Conservation (phyloP, 2,113 vertebrate species). For the Abramis brama region DNA sequence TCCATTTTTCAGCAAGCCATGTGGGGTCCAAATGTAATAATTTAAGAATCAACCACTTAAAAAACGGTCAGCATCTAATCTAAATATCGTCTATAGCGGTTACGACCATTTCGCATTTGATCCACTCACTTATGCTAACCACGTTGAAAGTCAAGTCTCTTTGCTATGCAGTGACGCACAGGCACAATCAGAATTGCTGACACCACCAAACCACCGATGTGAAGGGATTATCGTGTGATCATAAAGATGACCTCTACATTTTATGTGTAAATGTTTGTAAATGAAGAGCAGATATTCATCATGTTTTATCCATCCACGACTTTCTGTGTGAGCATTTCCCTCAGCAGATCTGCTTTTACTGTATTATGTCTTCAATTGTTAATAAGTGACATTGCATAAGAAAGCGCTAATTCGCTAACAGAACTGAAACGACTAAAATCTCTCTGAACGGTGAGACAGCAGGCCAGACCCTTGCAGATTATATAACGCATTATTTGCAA, state of each 20-base stretch:
- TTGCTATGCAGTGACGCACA: not conserved
- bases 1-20: not conserved
- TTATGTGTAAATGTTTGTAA: slow-evolving; percentile 28
- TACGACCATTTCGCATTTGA: not conserved
- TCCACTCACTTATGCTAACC: not conserved
- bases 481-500: slow-evolving; percentile 28
- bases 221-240: not conserved
- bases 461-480: slow-evolving; percentile 4
- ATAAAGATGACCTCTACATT: slow-evolving; percentile 7
- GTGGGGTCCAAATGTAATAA: not conserved
- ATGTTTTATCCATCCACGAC: not conserved
- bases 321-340: not conserved
- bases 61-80: not conserved
- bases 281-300: slow-evolving; percentile 20
- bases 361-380: not conserved
- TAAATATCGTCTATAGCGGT: no score
- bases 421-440: not conserved
- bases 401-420: slow-evolving; percentile 8
- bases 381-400: not conserved
- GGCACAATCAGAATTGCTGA: not conserved
- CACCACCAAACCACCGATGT: not conserved
- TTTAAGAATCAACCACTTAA: not conserved
- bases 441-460: not conserved
- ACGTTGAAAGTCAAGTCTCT: slow-evolving; percentile 8
- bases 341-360: not conserved